Base-by-base conservation (phyloP, 2,113 vertebrate genomes). In the Hyla sarda region DNA sequence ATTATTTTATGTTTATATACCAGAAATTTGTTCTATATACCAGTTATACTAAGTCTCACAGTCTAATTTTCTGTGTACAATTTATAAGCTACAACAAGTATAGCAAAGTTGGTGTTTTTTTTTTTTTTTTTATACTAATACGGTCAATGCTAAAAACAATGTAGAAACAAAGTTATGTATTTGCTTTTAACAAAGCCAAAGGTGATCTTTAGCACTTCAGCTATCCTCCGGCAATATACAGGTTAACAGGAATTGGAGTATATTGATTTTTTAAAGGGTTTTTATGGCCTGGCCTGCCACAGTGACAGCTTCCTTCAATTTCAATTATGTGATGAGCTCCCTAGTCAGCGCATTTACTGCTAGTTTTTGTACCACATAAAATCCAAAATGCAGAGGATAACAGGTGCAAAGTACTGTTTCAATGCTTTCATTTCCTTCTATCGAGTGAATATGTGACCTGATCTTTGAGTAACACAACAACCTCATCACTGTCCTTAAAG, bases 291-390 rank as follows among this genome's bases (percentile, higher is more conserved):
- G 52, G 37, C 37, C 72, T 48, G 41, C 21, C 13, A 73, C 41
- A 30, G 45, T 75, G 65, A 62, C 80, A 81, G 47, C 65, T 32
- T n/a, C 56, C 79, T 88, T 74, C 71, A 52, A 60, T 84, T 75
- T 84, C 56, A 84, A 62, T 84, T 75, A 84, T 62, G 11, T 65
- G 41, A 84, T 84, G 58, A 84, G 62, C 65, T 54, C 67, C 48
- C 81, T 23, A 72, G 21, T 83, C 81, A 72, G 81, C 30, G 71
- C 25, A 56, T 62, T 82, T 83, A 72, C 65, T 76, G 37, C 54
- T 75, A 47, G n/a, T 47, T 75, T 74, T 50, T 76, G 28, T 77
- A 76, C 54, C 32, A 48, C n/a, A 76, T 84, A 77, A 84, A 76
- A 65, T 17, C 37, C 8, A 32, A 45, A 54, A 52, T 21, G 28